Base-by-base conservation (phyloP, 2,113 vertebrate species). In the Oncorhynchus kisutch region DNA sequence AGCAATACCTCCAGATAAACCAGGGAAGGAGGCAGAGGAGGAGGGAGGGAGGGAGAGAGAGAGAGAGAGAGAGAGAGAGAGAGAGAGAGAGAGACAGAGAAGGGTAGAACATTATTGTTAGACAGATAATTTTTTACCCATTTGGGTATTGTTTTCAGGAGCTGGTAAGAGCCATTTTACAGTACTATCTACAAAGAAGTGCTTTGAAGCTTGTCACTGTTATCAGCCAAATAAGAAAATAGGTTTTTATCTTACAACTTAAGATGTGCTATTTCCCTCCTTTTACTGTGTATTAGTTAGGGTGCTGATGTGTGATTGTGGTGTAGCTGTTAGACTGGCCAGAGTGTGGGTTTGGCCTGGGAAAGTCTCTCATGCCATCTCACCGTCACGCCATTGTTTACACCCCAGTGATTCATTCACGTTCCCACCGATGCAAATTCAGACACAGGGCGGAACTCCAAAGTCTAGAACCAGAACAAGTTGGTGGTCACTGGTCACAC, bases 191-290 rank as follows among this genome's bases (percentile, higher is more conserved):
- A 94, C 94, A 93, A 94, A 92, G 90, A 83, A 88, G 82, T 88
- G 90, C 91, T 94, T 91, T 93, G 94, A 95, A 95, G 90, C 92
- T 94, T 94, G 94, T 93, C 88, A 84, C 82, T 86, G 78, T 88
- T 91, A 92, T 93, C 94, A 87, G 91, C 92, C 88, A 84, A 90
- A 90, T 85, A 89, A 88, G 82, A 88, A 85, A 88, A 73, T 84
- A 74, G 80, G 67, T 75, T 91, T 93, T 94, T 89, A 89, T 91
- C 87, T 79, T 74, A 68, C 77, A 64, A 88, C 78, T 92, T 83
- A 34, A 73, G 73, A 84, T 67, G 67, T 27, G 48, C 78, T 77
- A 9, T 83, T 83, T 86, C 71, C 62, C 76, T 78, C 67, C 14
- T 80, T 34, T 74, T 20, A 39, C 68, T 73, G 49, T 64, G 76